Percentiles rank a stretch among this genome's conserved stretches.
Conservation (phyloP, 2,888 invertebrate species). For the Caenorhabditis imperialis region DNA sequence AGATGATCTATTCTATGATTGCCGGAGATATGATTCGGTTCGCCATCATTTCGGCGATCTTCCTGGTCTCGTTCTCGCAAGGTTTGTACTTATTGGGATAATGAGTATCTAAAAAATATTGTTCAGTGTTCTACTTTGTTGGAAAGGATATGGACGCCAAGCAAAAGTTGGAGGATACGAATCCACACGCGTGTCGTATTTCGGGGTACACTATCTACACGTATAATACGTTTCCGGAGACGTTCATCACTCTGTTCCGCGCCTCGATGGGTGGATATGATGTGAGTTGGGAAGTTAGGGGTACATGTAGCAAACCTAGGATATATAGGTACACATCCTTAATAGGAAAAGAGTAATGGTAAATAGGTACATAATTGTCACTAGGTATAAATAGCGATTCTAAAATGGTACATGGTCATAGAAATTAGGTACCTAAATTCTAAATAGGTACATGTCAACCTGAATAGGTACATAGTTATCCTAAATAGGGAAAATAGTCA, state of each 20-base stretch:
- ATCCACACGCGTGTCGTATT: constrained; percentile 67
- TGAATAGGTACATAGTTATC: too few relatives aligned
- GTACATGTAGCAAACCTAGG: too few relatives aligned
- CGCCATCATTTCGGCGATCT: constrained; percentile 94
- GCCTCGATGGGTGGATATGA: constrained; percentile 97
- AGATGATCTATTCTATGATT: constrained; percentile 99
- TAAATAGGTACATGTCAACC: too few relatives aligned
- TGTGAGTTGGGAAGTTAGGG: too few relatives aligned
- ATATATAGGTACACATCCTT: too few relatives aligned
- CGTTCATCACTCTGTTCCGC: constrained; percentile 98
- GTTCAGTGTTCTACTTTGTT: constrained; percentile 84
- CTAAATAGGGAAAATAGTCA: too few relatives aligned
- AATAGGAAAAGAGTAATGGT: too few relatives aligned
- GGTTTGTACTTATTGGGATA: constrained; percentile 81
- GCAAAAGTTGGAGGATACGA: constrained; percentile 68
- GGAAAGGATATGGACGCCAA: constrained; percentile 84
- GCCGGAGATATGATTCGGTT: constrained; percentile 98
- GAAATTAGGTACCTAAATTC: too few relatives aligned
- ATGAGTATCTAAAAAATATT: too few relatives aligned
- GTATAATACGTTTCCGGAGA: constrained; percentile 86
- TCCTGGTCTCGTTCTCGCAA: constrained; percentile 95
- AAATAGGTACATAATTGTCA: too few relatives aligned
- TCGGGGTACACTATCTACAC: constrained; percentile 78
- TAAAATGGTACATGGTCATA: too few relatives aligned
- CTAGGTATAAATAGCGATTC: too few relatives aligned